Evolutionary conservation across 2,113 vertebrate species (phyloP).

Genomic region (Arothron firmamentum): DNA sequence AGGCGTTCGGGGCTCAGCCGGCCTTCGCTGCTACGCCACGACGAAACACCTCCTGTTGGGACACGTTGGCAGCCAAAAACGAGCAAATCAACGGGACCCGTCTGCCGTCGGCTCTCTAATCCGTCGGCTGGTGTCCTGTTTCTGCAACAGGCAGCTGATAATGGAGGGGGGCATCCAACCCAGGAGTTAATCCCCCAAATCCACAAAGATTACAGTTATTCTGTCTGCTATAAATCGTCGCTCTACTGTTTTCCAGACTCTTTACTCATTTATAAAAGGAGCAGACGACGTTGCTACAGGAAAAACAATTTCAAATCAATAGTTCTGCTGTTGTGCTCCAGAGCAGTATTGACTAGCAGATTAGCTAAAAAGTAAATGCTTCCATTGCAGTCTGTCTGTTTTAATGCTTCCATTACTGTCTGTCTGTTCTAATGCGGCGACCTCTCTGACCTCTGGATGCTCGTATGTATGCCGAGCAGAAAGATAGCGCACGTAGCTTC

Average conservation of each 20-base stretch:
- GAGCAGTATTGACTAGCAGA: too few species aligned
- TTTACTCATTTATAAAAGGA: neutral
- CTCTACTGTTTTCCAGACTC: constrained; percentile 1
- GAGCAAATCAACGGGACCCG: constrained; percentile 35
- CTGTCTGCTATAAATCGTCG: constrained; percentile 26
- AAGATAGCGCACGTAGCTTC: too few species aligned
- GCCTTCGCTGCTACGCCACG: neutral
- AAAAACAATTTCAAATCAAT: too few species aligned
- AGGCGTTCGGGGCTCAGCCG: constrained; percentile 28
- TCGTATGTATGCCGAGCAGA: too few species aligned
- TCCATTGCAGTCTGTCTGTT: too few species aligned
- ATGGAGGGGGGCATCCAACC: constrained; percentile 45
- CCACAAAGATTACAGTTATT: constrained; percentile 55
- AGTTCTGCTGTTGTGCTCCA: too few species aligned
- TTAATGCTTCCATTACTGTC: too few species aligned
- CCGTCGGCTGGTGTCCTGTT: constrained; percentile 51
- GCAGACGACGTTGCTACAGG: too few species aligned
- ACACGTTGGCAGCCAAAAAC: constrained; percentile 21
- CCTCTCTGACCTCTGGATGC: too few species aligned
- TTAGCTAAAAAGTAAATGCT: too few species aligned
- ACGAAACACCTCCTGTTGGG: constrained; percentile 13
- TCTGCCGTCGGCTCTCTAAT: constrained; percentile 52
- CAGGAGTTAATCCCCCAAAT: constrained; percentile 58
- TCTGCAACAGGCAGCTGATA: constrained; percentile 52
- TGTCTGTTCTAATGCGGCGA: too few species aligned